Evolutionary conservation across 2,797 vertebrate species (phyloP), one percentile per base, ranked within the genome.

Genomic region (Crenichthys baileyi): DNA sequence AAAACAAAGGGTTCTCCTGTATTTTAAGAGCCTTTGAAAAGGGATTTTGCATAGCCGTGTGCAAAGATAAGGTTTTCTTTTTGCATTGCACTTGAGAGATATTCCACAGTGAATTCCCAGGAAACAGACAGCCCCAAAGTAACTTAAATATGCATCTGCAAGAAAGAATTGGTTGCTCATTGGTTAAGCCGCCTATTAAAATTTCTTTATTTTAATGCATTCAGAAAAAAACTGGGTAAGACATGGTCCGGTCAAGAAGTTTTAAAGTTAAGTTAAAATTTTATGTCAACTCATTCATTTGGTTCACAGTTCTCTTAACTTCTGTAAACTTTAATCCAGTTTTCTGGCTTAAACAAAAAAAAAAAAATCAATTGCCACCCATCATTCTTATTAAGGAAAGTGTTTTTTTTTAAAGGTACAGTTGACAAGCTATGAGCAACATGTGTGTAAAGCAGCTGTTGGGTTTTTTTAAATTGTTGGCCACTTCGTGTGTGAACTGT

Each of bases 1-100:
- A 41, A 83, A 81, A 90, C 86, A 86, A 83, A 80, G 61, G 74
- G 77, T 82, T 60, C 72, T 67, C 77, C 85, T 90, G 78, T 88
- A 74, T 44, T 70, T 79, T 63, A 68, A 79, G 81, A 67, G 24
- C 44, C 73, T 76, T 61, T 74, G 65, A 83, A 76, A 60, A 84
- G 31, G 31, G 26, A 79, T 82, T 87, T 85, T 74, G 60, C 82
- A 77, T 56, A 29, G 76, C 58, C 20, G 41, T 51, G 70, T 72
- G 72, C 26, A 84, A 81, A 81, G 72, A 84, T 70, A 74, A 76
- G 70, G 63, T 16, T 70, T 26, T n/a, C 39, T 44, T 71, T 85
- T 77, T 73, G 55, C 74, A 29, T 55, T 73, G 78, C 39, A 79
- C 72, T 78, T 76, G 46, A 48, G 44, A 75, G 55, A 72, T 55